A percentile compares a stretch with the other conserved stretches of the same genome.
Evolutionary conservation across 2,797 vertebrate species (phyloP).

Genomic region (Podarcis siculus): DNA sequence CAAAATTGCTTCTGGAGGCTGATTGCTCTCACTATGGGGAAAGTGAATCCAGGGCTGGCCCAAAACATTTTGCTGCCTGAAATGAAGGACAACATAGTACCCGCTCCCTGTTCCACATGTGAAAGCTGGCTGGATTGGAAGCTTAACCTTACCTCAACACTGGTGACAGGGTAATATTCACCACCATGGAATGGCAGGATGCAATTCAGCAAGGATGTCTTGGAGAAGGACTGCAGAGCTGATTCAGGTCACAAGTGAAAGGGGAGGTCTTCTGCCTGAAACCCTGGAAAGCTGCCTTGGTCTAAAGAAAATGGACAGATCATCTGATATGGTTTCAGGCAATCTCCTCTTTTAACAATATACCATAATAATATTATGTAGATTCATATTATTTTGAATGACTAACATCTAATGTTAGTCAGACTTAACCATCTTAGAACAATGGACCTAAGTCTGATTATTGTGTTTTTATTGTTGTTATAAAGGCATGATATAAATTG

Average conservation of each 20-base stretch:
- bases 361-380: not conserved
- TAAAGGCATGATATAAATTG: no score
- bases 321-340: not conserved
- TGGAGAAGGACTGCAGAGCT: not conserved
- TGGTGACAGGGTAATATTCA: no score
- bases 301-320: not conserved
- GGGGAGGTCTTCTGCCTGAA: not conserved
- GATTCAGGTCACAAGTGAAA: not conserved
- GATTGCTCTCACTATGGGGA: not conserved
- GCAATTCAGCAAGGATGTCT: not conserved
- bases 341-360: not conserved
- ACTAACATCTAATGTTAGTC: no score
- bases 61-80: not conserved
- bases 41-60: not conserved
- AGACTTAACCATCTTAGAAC: no score
- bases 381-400: no score
- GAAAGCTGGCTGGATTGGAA: no score
- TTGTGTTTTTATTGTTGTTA: no score
- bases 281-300: not conserved
- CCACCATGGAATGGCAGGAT: not conserved
- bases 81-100: not conserved
- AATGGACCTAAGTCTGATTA: no score
- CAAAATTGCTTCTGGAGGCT: not conserved
- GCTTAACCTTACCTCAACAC: no score
- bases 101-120: no score